phyloP scores from a whole-genome alignment of 2,797 vertebrate species.

The Labroides dimidiatus region DNA sequence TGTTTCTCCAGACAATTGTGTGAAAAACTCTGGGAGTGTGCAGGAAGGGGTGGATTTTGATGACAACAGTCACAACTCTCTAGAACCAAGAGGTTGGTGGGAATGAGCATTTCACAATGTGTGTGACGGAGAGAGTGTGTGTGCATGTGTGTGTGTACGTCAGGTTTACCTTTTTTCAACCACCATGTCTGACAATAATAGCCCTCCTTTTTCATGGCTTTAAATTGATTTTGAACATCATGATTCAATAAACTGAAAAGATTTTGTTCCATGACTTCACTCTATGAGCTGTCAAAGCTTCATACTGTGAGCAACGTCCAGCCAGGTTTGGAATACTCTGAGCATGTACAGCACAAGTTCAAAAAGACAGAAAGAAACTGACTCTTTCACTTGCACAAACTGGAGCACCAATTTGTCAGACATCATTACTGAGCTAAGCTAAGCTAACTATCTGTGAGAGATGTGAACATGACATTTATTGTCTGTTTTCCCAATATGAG shows the following conservation, averaged over 20 bases:
- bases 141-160: constrained; percentile 5
- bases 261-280: background rate
- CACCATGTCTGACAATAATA: constrained; percentile 1
- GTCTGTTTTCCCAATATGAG: no score
- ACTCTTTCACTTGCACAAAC: no score
- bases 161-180: background rate
- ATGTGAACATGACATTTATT: no score
- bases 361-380: background rate
- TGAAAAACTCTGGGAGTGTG: constrained; percentile 92
- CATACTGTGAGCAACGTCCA: background rate
- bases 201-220: constrained; percentile 21
- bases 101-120: constrained; percentile 69
- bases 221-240: background rate
- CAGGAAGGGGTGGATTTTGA: constrained; percentile 98
- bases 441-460: no score
- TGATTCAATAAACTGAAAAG: background rate
- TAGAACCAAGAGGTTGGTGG: constrained; percentile 99
- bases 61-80: constrained; percentile 98
- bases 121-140: constrained; percentile 8
- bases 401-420: no score
- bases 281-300: background rate
- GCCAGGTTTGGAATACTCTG: background rate
- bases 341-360: no score
- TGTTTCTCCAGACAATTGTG: constrained; percentile 93
- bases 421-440: no score